Evolutionary conservation across 2,888 invertebrate genomes (phyloP), one percentile per base, ranked within the genome.

Genomic region (Eristalinus aeneus): DNA sequence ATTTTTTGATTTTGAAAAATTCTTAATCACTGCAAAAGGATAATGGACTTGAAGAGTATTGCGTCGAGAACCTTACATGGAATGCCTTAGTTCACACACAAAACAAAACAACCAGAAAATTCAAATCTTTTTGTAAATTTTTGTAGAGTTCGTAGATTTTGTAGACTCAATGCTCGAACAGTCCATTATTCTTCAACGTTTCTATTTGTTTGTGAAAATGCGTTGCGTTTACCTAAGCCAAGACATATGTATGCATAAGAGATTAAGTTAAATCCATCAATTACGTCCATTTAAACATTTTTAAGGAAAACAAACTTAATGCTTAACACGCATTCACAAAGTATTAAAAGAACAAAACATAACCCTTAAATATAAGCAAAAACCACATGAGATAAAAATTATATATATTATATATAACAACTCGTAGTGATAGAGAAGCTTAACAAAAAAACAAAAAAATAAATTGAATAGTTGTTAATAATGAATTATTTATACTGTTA

Each of bases 361-460:
- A 63, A 75, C 76, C 72, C 54, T 67, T 77, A 71, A 71, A 27
- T 39, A 77, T 61, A 74, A 60, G 65, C 67, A 72, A 68, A 56
- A 54, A 68, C 46, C 16, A 16, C 46, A 46, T 16, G 46, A 16
- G 46, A 22, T 1, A 63, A 54, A 64, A 69, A 60, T 39, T 2
- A 64, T 46, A 60, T 56, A 53, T 72, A 23, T 46, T 39, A n/a
- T 53, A 71, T 58, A 69, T 63, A 60, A 82, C 61, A 77, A 74
- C 34, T 68, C 67, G 80, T 85, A 85, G 85, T 80, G 85, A 85
- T 85, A 85, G 81, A 60, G n/a, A 76, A 71, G 85, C 85, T 85
- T 85, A 65, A 71, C 34, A 65, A 36, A n/a, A 71, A 58, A 36
- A 36, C 69, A 27, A 72, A 61, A 36, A 71, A 46, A 76, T 46